A percentile compares a stretch with the other conserved stretches of the same genome.
phyloP scores from a whole-genome alignment of 1,140 invertebrate species.

The Galleria mellonella region DNA sequence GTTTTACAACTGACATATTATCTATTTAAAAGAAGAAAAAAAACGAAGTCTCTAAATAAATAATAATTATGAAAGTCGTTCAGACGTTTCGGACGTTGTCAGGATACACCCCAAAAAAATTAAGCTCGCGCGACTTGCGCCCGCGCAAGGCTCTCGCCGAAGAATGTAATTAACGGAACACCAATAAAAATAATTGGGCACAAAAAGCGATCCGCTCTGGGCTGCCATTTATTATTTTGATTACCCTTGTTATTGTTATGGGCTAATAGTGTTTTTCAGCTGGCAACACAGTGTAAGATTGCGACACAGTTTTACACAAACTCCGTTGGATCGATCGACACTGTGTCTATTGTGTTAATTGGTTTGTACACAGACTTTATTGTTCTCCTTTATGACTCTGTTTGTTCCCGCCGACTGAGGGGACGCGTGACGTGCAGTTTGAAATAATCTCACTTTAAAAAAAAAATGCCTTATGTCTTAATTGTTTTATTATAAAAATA shows the following conservation, averaged over 20 bases:
- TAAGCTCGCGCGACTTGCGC: constrained; percentile 15
- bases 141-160: constrained; percentile 32
- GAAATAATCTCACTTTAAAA: neutral
- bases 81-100: neutral
- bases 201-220: constrained; percentile 53
- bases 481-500: too few relatives aligned
- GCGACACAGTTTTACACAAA: constrained; percentile 6
- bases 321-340: neutral
- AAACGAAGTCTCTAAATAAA: too few relatives aligned
- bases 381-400: constrained; percentile 25
- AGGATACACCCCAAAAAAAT: constrained; percentile 14
- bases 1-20: too few relatives aligned
- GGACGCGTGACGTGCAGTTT: constrained; percentile 17
- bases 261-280: constrained; percentile 17
- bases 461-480: constrained; percentile 12
- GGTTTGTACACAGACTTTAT: constrained; percentile 5
- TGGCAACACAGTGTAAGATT: constrained; percentile 7
- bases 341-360: neutral
- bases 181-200: constrained; percentile 65
- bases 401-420: constrained; percentile 21
- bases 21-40: too few relatives aligned
- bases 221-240: constrained; percentile 59
- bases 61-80: too few relatives aligned
- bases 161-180: constrained; percentile 63
- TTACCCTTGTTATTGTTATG: constrained; percentile 62